A percentile compares a stretch with the other conserved stretches of the same genome.
Evolutionary conservation across 1,140 invertebrate species (phyloP).

Genomic region (Spodoptera litura): DNA sequence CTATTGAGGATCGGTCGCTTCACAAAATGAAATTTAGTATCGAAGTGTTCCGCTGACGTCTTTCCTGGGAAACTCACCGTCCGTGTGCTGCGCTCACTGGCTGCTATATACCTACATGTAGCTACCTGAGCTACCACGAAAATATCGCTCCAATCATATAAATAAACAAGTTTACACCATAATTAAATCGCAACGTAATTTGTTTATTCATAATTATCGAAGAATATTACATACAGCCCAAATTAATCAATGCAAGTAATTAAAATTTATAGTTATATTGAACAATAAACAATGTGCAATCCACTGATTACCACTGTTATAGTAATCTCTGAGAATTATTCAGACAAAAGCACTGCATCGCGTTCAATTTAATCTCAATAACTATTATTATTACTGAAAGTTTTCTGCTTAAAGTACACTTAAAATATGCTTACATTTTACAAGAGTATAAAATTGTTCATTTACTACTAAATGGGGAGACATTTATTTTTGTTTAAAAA

Average conservation of each 20-base stretch:
- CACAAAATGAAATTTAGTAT: conserved; percentile 63
- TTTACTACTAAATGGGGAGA: conserved; percentile 12
- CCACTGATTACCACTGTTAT: conserved; percentile 16
- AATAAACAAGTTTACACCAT: not conserved
- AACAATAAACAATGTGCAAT: conserved; percentile 9
- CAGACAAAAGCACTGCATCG: not conserved
- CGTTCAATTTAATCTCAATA: not conserved
- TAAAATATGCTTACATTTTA: conserved; percentile 21
- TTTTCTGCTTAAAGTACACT: conserved; percentile 1
- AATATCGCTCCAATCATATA: not conserved
- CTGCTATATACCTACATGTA: not conserved
- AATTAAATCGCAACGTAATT: not conserved
- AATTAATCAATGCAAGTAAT: conserved; percentile 14
- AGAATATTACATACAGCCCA: not conserved
- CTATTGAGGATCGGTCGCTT: conserved; percentile 54
- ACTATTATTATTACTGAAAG: not conserved
- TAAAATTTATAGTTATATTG: conserved; percentile 3
- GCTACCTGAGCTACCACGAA: not conserved
- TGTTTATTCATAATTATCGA: conserved; percentile 21
- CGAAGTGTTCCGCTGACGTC: conserved; percentile 49
- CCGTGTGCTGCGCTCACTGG: not conserved
- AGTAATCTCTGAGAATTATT: not conserved
- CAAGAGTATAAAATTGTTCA: conserved; percentile 2
- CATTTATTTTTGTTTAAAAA: conserved; percentile 26
- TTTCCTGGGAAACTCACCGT: conserved; percentile 15